phyloP scores from a whole-genome alignment of 2,888 invertebrate species.

The Brenthis hecate region DNA sequence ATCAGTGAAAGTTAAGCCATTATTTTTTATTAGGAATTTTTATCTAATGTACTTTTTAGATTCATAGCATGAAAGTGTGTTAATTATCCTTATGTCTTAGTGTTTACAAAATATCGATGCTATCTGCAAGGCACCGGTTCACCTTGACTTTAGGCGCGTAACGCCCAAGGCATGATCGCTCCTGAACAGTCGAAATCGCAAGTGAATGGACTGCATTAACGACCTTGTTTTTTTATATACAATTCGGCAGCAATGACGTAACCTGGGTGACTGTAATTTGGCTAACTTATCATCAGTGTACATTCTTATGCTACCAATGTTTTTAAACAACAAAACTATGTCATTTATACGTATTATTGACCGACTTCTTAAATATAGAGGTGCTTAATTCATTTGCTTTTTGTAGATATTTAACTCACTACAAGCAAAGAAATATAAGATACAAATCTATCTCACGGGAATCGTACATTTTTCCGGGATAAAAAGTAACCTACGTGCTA shows the following conservation, averaged over 20 bases:
- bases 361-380: too few relatives aligned
- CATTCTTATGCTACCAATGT: background rate
- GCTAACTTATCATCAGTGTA: constrained; percentile 54
- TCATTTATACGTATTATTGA: too few relatives aligned
- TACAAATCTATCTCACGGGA: too few relatives aligned
- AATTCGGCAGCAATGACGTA: constrained; percentile 67
- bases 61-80: background rate
- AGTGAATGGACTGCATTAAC: constrained; percentile 74
- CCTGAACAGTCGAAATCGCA: constrained; percentile 60
- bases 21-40: background rate
- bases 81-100: background rate
- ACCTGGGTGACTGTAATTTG: constrained; percentile 60
- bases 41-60: background rate
- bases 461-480: too few relatives aligned
- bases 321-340: background rate
- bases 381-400: too few relatives aligned
- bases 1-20: too few relatives aligned
- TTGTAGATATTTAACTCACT: too few relatives aligned
- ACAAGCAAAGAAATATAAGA: too few relatives aligned
- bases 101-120: constrained; percentile 34
- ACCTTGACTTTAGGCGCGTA: constrained; percentile 72
- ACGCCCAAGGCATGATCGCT: constrained; percentile 37
- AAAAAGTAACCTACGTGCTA: too few relatives aligned
- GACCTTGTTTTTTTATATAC: constrained; percentile 68
- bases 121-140: constrained; percentile 52